Percentiles rank a stretch among this genome's conserved stretches.
phyloP scores from a whole-genome alignment of 2,113 vertebrate species.

The Limanda limanda region DNA sequence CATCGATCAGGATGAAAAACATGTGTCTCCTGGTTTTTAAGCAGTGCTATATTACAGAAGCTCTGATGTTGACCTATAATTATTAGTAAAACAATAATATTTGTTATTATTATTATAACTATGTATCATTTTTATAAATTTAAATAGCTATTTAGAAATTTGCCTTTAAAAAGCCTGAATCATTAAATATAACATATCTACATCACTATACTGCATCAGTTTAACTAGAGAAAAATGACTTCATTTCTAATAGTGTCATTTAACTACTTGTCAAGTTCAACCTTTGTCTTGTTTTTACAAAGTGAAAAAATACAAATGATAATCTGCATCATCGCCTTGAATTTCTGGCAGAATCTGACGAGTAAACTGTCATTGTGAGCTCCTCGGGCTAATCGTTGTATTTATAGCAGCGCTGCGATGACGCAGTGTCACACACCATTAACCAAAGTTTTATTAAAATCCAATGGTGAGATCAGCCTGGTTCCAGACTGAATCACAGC shows the following conservation, averaged over 20 bases:
- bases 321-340: background rate
- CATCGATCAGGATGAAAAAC: no score
- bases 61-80: no score
- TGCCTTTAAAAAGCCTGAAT: background rate
- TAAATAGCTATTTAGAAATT: background rate
- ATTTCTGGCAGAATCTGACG: background rate
- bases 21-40: background rate
- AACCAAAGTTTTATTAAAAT: constrained; percentile 16
- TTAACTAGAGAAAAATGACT: background rate
- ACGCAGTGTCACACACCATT: background rate
- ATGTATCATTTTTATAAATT: background rate
- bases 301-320: background rate
- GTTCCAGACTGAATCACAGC: constrained; percentile 5
- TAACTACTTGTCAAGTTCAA: background rate
- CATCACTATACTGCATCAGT: background rate
- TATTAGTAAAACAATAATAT: no score
- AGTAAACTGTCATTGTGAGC: background rate
- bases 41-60: background rate
- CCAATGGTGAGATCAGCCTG: constrained; percentile 3
- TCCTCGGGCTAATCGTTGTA: background rate
- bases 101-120: background rate
- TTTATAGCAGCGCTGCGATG: background rate
- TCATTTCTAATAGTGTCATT: background rate
- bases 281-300: background rate
- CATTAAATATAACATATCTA: background rate